Evolutionary conservation across 2,797 vertebrate species (phyloP), one percentile per base, ranked within the genome.

Genomic region (Distichodus sexfasciatus): DNA sequence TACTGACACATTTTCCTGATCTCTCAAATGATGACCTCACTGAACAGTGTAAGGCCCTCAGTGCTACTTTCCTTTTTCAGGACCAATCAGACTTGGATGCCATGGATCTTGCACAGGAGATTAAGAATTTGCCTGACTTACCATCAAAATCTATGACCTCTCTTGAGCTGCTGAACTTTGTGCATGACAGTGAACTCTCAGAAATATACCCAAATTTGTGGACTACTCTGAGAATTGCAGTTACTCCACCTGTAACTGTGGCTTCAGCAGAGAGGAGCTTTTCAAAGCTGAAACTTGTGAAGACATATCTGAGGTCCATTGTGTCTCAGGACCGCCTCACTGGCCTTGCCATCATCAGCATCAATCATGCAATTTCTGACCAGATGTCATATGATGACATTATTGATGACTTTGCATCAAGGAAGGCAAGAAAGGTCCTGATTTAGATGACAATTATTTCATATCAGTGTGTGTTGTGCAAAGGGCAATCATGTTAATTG

Each of bases 311-410:
- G 60, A 48, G 43, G 21, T 46, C 43, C 24, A 46, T 28, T 6
- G 47, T 63, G 60, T 10, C 7, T 9, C 43, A 29, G 26, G 38
- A 61, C 9, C 38, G 1, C 50, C 53, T 61, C 46, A 51, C 5
- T 26, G 46, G 19, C 24, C 51, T 55, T 44, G 31, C 51, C 11
- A 29, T 58, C 48, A 50, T 72, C 6, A 67, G 71, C 28, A 55
- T 53, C 44, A 67, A 36, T 9, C 28, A 14, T 7, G 43, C 14
- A 40, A 24, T 54, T 66, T 33, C 43, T 38, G 41, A 35, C 12
- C 63, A 76, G 59, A 44, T 35, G 14, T 58, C 81, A 77, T 76
- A 82, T 87, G 84, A 85, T 77, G 84, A 61, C 14, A 8, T 51
- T n/a, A 29, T 29, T 51, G 48, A 51, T 29, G 24, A 51, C 26